Conservation (phyloP, 2,888 invertebrate species). For the Mechanitis mazaeus region DNA sequence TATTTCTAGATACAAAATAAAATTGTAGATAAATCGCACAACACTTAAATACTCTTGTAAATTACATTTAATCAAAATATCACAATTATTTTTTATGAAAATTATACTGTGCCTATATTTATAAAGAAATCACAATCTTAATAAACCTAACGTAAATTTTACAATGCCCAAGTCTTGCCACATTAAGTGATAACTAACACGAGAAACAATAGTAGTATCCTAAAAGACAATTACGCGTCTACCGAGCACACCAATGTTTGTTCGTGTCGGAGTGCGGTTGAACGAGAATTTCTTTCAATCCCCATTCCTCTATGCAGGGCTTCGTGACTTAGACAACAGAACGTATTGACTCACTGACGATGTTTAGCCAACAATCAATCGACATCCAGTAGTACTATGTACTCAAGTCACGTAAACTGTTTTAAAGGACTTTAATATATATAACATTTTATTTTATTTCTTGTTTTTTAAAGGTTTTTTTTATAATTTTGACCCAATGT, state of each 20-base stretch:
- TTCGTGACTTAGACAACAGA: conserved; percentile 46
- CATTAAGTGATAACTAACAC: not conserved
- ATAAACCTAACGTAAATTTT: too few species aligned
- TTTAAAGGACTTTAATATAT: not conserved
- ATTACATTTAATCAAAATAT: too few species aligned
- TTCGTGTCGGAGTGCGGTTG: conserved; percentile 38
- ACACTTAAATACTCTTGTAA: too few species aligned
- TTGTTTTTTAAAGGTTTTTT: too few species aligned
- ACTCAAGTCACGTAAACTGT: conserved; percentile 13
- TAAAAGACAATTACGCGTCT: conserved; percentile 42
- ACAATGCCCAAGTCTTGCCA: too few species aligned
- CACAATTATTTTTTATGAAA: too few species aligned
- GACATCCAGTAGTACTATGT: conserved; percentile 24
- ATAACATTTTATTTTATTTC: not conserved
- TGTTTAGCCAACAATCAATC: conserved; percentile 28
- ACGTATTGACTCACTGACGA: conserved; percentile 48
- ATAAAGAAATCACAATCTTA: too few species aligned
- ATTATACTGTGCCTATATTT: too few species aligned
- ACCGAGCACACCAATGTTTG: conserved; percentile 36
- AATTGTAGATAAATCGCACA: too few species aligned
- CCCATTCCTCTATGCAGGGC: conserved; percentile 50
- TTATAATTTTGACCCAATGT: too few species aligned
- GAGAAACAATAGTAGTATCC: conserved; percentile 30
- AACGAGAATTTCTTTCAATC: conserved; percentile 56
- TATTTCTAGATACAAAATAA: too few species aligned